Evolutionary conservation across 2,888 invertebrate species (phyloP), one percentile per base, ranked within the genome.

Genomic region (Hyposoter didymator): DNA sequence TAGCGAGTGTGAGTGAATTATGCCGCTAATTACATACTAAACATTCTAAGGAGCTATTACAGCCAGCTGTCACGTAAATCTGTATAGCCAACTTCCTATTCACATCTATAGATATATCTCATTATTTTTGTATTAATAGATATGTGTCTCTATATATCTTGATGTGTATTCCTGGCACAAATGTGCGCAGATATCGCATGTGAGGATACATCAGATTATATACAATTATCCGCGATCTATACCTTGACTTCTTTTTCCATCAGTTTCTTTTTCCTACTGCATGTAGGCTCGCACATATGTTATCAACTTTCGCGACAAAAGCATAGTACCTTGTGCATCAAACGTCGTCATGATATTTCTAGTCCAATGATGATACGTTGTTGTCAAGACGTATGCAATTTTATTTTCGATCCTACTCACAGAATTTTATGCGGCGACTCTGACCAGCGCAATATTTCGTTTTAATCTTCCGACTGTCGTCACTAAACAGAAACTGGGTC

Each of bases 181-280:
- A 64, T 79, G 45, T 79, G 47, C 22, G 35, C 28, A 55, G 32
- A 10, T 45, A 66, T 72, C 35, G 75, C 75, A 80, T 70, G 75
- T 59, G 55, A 78, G 45, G 75, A 72, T 35, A 22, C 22, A 62
- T 22, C 47, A 49, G 84, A 84, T 84, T 52, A 19, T 45, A 47
- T 80, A 72, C 72, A 72, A 80, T 84, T 84, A 80, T 70, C 12
- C n/a, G 4, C 22, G 59, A 28, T 45, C 75, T 39, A 10, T 55
- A 80, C 84, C 72, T 84, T 84, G 80, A 76, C 75, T 80, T 19
- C 70, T 64, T 84, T 78, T 84, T n/a, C 43, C 69, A 28, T 75
- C 5, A 17, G 55, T 76, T 64, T 35, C 17, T 49, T 39, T 66
- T 49, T 39, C 39, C 35, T 52, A 19, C 17, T 28, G 28, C 47